phyloP scores from a whole-genome alignment of 2,797 vertebrate genomes.

The Gymnocypris eckloni region DNA sequence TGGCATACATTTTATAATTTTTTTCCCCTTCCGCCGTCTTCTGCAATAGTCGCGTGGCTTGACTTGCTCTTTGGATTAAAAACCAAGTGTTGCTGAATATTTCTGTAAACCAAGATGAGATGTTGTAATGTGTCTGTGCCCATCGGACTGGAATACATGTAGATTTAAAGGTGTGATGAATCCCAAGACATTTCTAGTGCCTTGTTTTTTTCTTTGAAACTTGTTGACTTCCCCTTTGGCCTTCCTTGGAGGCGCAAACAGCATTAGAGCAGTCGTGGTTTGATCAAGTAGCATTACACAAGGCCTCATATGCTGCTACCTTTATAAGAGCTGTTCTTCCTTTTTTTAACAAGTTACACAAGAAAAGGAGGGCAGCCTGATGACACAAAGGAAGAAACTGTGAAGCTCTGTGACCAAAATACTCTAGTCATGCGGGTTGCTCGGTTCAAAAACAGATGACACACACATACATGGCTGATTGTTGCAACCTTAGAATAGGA shows the following conservation, averaged over 20 bases:
- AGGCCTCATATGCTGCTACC: constrained; percentile 31
- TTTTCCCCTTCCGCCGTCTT: background rate
- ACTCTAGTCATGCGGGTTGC: constrained; percentile 55
- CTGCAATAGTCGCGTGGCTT: background rate
- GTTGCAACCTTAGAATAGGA: constrained; percentile 36
- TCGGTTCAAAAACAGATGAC: constrained; percentile 48
- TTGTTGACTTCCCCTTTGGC: background rate
- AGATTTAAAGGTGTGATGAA: background rate
- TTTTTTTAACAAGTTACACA: constrained; percentile 55
- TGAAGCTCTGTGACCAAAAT: constrained; percentile 60
- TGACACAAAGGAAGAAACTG: constrained; percentile 48
- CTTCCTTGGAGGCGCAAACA: background rate
- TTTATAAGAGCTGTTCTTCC: constrained; percentile 37
- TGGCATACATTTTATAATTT: background rate
- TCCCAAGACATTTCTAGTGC: background rate
- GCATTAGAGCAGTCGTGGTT: background rate
- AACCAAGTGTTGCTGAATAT: background rate
- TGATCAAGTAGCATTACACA: constrained; percentile 26
- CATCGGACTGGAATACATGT: background rate
- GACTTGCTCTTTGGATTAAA: constrained; percentile 12
- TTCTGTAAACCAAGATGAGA: background rate
- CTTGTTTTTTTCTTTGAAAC: background rate
- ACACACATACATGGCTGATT: constrained; percentile 39
- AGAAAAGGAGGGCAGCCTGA: constrained; percentile 36
- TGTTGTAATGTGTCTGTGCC: background rate